Evolutionary conservation across 2,797 vertebrate species (phyloP).

Genomic region (Acipenser transmontanus): DNA sequence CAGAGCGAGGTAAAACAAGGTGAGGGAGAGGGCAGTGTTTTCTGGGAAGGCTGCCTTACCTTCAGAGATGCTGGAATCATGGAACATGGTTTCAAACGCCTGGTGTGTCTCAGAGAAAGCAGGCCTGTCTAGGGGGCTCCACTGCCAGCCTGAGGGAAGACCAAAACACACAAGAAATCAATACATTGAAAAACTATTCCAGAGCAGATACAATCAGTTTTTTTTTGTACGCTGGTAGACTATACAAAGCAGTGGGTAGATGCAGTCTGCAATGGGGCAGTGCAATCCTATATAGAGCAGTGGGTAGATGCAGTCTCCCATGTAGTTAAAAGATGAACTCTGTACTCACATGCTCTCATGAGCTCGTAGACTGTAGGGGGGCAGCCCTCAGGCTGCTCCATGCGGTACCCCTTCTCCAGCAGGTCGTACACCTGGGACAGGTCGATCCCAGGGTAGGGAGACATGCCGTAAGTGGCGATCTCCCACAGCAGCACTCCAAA

Average conservation of each 20-base stretch:
- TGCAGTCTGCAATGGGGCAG: too few species aligned
- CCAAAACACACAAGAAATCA: too few species aligned
- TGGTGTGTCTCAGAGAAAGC: constrained; percentile 96
- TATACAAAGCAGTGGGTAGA: too few species aligned
- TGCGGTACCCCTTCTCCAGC: constrained; percentile 94
- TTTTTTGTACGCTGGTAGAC: too few species aligned
- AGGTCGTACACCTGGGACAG: constrained; percentile 97
- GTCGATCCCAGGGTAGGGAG: constrained; percentile 95
- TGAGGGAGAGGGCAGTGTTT: constrained; percentile 12
- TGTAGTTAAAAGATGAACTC: too few species aligned
- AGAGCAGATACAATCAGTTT: too few species aligned
- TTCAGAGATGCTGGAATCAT: constrained; percentile 96
- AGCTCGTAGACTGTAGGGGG: constrained; percentile 97
- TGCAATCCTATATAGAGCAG: too few species aligned
- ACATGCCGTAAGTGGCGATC: constrained; percentile 98
- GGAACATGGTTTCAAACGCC: constrained; percentile 99
- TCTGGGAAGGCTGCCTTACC: constrained; percentile 49
- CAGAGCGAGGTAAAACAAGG: too few species aligned
- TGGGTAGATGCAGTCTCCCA: too few species aligned
- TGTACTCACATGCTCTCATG: constrained; percentile 94
- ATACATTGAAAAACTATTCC: too few species aligned
- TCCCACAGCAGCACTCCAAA: constrained; percentile 96
- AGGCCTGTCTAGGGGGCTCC: constrained; percentile 89
- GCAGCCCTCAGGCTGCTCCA: constrained; percentile 97
- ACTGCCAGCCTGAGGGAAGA: constrained; percentile 81